Evolutionary conservation across 2,888 invertebrate species (phyloP).

Genomic region (Dichetophora obliterata): DNA sequence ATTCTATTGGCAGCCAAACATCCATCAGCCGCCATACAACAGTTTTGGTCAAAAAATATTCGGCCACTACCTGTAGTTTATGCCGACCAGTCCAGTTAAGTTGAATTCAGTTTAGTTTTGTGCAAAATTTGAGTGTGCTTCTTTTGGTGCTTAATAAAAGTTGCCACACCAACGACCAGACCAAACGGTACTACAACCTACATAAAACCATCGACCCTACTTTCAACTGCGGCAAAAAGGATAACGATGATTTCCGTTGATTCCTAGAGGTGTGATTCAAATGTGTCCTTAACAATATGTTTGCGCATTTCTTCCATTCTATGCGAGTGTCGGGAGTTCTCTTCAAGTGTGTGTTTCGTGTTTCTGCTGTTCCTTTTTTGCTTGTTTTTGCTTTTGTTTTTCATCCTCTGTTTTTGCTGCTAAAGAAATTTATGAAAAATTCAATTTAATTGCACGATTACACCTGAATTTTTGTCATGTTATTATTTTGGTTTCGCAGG

Average conservation of each 20-base stretch:
- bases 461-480: constrained; percentile 53
- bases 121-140: not conserved
- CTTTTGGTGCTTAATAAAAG: too few relatives aligned
- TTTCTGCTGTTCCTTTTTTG: constrained; percentile 39
- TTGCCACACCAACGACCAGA: not conserved
- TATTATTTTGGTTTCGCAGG: constrained; percentile 29
- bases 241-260: constrained; percentile 66
- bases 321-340: not conserved
- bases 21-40: constrained; percentile 8
- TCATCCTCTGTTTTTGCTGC: not conserved
- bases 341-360: not conserved
- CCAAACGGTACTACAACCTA: not conserved
- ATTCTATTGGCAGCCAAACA: constrained; percentile 19
- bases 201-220: constrained; percentile 28
- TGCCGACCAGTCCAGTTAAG: not conserved
- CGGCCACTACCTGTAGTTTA: not conserved
- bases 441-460: constrained; percentile 69
- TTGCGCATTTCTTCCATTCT: constrained; percentile 42
- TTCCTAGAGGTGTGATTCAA: constrained; percentile 68
- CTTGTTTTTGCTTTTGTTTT: constrained; percentile 14
- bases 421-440: constrained; percentile 66
- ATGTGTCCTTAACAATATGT: constrained; percentile 51
- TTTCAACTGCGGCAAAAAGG: constrained; percentile 48
- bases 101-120: not conserved
- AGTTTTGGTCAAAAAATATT: not conserved